A percentile compares a stretch with the other conserved stretches of the same genome.
Conservation (phyloP, 2,797 vertebrate species). For the Rhincodon typus region DNA sequence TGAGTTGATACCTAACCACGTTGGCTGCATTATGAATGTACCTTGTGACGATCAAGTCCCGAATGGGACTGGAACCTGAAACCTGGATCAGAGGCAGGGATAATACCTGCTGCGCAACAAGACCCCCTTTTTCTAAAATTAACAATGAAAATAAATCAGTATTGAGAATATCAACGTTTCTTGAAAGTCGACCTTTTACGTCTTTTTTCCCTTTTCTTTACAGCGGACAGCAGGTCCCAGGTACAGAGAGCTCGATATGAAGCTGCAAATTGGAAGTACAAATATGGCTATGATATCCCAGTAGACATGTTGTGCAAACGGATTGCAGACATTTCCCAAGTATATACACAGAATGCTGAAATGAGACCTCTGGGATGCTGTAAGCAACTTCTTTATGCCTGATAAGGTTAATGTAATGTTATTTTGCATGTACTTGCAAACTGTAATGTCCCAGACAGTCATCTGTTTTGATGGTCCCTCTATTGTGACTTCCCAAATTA, state of each 20-base stretch:
- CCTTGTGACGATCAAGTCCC: too few species aligned
- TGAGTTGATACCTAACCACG: too few species aligned
- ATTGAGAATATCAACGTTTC: slow-evolving; percentile 12
- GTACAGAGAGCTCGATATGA: slow-evolving; percentile 94
- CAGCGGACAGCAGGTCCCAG: slow-evolving; percentile 93
- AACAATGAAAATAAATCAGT: neutral
- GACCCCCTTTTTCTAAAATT: too few species aligned
- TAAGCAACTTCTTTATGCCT: slow-evolving; percentile 54
- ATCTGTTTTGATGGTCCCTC: neutral
- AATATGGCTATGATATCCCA: slow-evolving; percentile 95
- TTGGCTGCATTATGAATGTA: too few species aligned
- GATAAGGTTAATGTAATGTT: neutral
- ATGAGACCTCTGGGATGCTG: slow-evolving; percentile 97
- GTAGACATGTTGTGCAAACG: slow-evolving; percentile 97
- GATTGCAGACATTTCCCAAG: slow-evolving; percentile 94
- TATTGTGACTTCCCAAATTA: neutral
- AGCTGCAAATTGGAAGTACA: slow-evolving; percentile 97
- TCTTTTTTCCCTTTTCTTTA: slow-evolving; percentile 35
- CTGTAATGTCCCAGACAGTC: neutral
- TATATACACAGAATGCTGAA: slow-evolving; percentile 96
- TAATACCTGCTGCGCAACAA: too few species aligned
- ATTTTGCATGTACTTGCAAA: neutral
- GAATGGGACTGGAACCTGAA: too few species aligned
- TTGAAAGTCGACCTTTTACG: slow-evolving; percentile 38
- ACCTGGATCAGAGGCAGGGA: too few species aligned